Evolutionary conservation across 2,113 vertebrate species (phyloP), one percentile per base, ranked within the genome.

Genomic region (Phrynocephalus versicolor): DNA sequence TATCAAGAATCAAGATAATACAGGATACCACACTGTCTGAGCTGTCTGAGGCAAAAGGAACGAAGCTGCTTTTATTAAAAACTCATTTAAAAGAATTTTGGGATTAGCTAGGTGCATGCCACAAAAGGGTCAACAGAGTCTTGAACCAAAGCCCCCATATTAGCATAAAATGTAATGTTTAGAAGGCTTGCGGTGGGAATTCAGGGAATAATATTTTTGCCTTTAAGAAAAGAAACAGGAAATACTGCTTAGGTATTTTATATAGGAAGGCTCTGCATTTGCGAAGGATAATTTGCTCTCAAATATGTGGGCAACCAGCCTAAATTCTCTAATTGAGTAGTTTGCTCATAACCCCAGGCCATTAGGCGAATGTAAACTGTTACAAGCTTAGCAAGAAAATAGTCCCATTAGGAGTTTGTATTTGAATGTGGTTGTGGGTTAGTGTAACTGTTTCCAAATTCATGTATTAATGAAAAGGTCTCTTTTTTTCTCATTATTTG

Each of bases 281-380:
- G 93, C 91, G 92, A 94, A 95, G 88, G 96, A 96, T 96, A 96
- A 97, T 96, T 96, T 97, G 95, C 96, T 95, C 95, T 94, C 93
- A 96, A 96, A 96, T 96, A 97, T 96, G 95, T 96, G 96, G 96
- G 96, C 96, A 96, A 95, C 87, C 91, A 95, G 96, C 96, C 96
- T 96, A 96, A 96, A 96, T 95, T 96, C 95, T 96, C 95, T 96
- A 97, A 96, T 96, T 96, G 95, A 96, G 95, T 96, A 96, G 94
- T 96, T 96, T 96, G 94, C 96, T 96, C 95, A 96, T 97, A 96
- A 96, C 96, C 95, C 76, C 94, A 94, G 96, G 95, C 95, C 94
- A 96, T 97, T 96, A 96, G 94, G 93, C 95, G 95, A 96, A 96
- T 92, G 94, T 96, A 97, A 96, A 96, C 95, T 96, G 94, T 97